Base-by-base conservation (phyloP, 92 coral and sea anemone species). In the Metridium senile region DNA sequence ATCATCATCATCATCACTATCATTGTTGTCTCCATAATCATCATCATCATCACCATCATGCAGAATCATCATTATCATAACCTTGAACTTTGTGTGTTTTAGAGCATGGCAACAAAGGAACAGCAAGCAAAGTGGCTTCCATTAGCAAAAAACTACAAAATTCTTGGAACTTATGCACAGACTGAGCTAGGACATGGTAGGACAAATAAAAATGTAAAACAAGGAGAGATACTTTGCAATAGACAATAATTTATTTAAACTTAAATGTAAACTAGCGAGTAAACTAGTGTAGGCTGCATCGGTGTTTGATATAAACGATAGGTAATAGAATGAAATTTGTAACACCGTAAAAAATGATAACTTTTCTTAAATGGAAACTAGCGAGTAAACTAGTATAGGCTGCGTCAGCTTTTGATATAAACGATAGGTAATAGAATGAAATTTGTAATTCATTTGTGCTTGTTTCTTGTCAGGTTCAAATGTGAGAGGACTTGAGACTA, bases 181-280 rank as follows among this genome's bases (percentile, higher is more conserved):
- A 93, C 98, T 23, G 98, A 93, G 56, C 85, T 93, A 30, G 98
- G 98, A 2, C 98, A 93, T 90, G 98, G 98, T 90, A 61, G 62
- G 65, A 19, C 2, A 26, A 25, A 6, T 59, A 79, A 26, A 18
- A 17, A 35, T 45, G 33, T n/a, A 2, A 61, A 26, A 18, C 11
- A 31, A n/a, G 58, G 2, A 10, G n/a, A 39, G 6, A 54, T 54
- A 45, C 17, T 45, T 17, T 45, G 52, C 8, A 45, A 45, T 45
- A 45, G 8, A 8, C 52, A 45, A 17, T 45, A 8, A 8, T 45
- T 7, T 45, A 45, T 17, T 17, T n/a, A n/a, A n/a, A n/a, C n/a
- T n/a, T n/a, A n/a, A n/a, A n/a, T n/a, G n/a, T n/a, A n/a, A n/a
- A n/a, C n/a, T n/a, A n/a, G n/a, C n/a, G n/a, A n/a, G n/a, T n/a